Base-by-base conservation (phyloP, 2,113 vertebrate genomes). In the Coptodon bakossiorum region DNA sequence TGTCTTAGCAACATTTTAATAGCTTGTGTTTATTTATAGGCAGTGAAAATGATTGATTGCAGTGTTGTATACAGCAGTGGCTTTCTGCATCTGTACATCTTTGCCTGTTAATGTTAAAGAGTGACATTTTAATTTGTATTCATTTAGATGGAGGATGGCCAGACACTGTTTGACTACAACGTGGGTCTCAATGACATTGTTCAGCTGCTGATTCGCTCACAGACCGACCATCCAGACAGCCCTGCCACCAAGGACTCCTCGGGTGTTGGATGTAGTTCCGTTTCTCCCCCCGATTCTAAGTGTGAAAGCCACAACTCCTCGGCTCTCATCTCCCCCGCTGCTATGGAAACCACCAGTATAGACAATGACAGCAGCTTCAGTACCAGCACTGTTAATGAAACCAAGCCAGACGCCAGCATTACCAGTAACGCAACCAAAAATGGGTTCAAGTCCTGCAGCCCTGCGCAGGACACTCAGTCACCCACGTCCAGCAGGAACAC, bases 101-200 rank as follows among this genome's bases (percentile, higher is more conserved):
- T 59, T 80, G 43, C 19, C 5, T 43, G 9, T 83, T 68, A 38
- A 87, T 68, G 34, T 85, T 16, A 34, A n/a, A 36, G 34, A 90
- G 29, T 50, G 10, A 9, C 38, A 82, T 73, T 85, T 56, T 43
- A 2, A 9, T 27, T 34, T 82, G 36, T 36, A 56, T 83, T 85
- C 63, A 59, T 90, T 71, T 59, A 99, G 98, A 97, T 99, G 96
- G 98, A 99, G 97, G 98, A 99, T 96, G 98, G 98, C 92, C 98
- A 99, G 92, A 99, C 98, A 45, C 97, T 99, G 88, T 99, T 99
- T 95, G 98, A 99, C 95, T 99, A 99, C 93, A 97, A 98, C 90
- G 98, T 99, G 91, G 98, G 98, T 91, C 97, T 99, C 90, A 99
- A 99, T 89, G 98, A 99, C 95, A 99, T 99, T 90, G 97, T 99